Base-by-base conservation (phyloP, 1,140 invertebrate genomes). In the Lordiphosa clarofinis region DNA sequence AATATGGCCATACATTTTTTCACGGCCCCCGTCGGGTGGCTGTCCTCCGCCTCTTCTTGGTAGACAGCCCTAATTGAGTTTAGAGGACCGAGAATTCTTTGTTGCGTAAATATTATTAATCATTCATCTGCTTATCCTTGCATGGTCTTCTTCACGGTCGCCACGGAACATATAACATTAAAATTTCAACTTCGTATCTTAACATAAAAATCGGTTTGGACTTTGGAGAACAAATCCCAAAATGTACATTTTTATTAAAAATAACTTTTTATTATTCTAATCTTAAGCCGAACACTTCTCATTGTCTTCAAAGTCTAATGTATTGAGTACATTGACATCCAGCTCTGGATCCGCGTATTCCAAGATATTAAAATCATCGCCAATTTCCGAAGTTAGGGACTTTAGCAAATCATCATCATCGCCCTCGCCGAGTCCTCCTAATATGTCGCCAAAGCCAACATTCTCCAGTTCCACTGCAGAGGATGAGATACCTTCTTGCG, bases 341-440 rank as follows among this genome's bases (percentile, higher is more conserved):
- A 97, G 90, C 89, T 98, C 96, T 1, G 97, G 95, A 92, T 98
- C 97, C 0, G 96, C 97, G 90, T 98, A 98, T 89, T 97, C 96
- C 36, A 98, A 88, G 75, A 99, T 98, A 88, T 98, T 98, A 89
- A 98, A 98, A 89, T 98, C 96, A 82, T 96, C 94, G 10, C 96
- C 96, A 91, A 97, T 95, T 91, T 96, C 94, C 31, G 94, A 96
- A 91, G 91, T 90, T 66, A 91, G 81, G 39, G 91, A 92, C 67
- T 91, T 92, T 90, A 95, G 92, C 10, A 97, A 90, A 58, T 97
- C 91, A 84, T 97, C 96, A 86, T 97, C 96, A 86, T 97, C 96
- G 65, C 96, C 95, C 24, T 95, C 94, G 4, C 93, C 95, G 24
- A 96, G 90, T 49, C 96, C 95, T 35, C 93, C 94, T 53, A 96